A percentile compares a stretch with the other conserved stretches of the same genome.
Conservation (phyloP, 2,888 invertebrate genomes). For the Hipparchia sbordonii region DNA sequence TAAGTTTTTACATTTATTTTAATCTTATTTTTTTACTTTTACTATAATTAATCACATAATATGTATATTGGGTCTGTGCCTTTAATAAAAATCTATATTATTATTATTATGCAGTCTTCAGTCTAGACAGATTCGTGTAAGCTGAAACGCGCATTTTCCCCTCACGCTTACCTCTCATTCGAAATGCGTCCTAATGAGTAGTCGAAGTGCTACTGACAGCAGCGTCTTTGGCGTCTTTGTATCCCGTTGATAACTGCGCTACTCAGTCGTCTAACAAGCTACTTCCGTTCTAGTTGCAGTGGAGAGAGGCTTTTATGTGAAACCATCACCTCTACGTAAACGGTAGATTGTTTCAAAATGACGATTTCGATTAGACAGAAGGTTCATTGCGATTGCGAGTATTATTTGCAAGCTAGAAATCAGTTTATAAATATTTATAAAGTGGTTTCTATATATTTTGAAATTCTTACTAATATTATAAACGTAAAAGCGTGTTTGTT, state of each 20-base stretch:
- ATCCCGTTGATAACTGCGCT: not conserved
- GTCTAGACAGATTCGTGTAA: slow-evolving; percentile 1
- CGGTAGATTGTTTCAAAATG: too few relatives aligned
- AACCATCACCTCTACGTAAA: not conserved
- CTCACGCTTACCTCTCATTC: not conserved
- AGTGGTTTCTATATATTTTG: too few relatives aligned
- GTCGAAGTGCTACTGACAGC: slow-evolving; percentile 31
- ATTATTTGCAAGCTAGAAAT: too few relatives aligned
- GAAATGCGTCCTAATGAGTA: slow-evolving; percentile 33
- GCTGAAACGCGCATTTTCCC: not conserved
- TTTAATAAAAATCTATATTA: too few relatives aligned
- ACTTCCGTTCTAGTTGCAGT: not conserved
- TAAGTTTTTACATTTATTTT: too few relatives aligned
- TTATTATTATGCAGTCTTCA: not conserved
- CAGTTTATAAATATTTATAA: too few relatives aligned
- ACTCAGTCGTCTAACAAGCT: slow-evolving; percentile 12
- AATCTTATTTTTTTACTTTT: too few relatives aligned
- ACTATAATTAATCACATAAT: too few relatives aligned
- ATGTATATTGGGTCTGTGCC: too few relatives aligned
- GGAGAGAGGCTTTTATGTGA: slow-evolving; percentile 6
- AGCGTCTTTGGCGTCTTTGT: slow-evolving; percentile 25
- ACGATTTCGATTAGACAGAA: too few relatives aligned
- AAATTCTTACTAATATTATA: too few relatives aligned
- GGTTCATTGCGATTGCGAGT: not conserved
- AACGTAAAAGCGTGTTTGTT: too few relatives aligned